Base-by-base conservation (phyloP, 2,888 invertebrate species). In the Gisinianus flammeolus region DNA sequence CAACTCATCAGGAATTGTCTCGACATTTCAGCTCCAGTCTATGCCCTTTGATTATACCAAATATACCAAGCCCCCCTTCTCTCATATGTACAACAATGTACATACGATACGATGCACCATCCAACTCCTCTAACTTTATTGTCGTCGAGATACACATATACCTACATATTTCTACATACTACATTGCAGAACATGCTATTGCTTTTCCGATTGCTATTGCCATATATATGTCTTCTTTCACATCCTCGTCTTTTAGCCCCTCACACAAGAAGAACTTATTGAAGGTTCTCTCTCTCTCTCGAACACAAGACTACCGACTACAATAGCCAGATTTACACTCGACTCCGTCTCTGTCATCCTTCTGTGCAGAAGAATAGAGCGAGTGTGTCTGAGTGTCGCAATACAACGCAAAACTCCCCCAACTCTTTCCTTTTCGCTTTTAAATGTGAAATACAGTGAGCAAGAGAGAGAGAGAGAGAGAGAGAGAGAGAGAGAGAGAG, bases 401-500 rank as follows among this genome's bases (percentile, higher is more conserved):
- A 44, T 44, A 44, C 44, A 44, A n/a, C 8, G 2, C 16, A 44
- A 44, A 44, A 44, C 44, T 44, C 44, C 19, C 12, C 44, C 12
- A 44, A 44, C 44, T 44, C 44, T 4, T 1, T 2, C 44, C 44
- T 44, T 19, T 4, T 16, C 3, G 8, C 44, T 44, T 19, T 4
- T 8, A 12, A 35, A 35, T 35, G 6, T 35, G 12, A 12, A 35
- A 35, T 35, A n/a, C n/a, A n/a, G n/a, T n/a, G n/a, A n/a, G n/a
- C n/a, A n/a, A n/a, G n/a, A n/a, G n/a, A 44, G 16, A 56, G 56
- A 56, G 56, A 56, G 56, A 56, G 56, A 56, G 56, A 56, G 56
- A 56, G 56, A 56, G n/a, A n/a, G 8, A 56, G 4, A 12, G 56
- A 12, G 8, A 6, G 56, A 58, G 22, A 4, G 8, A n/a, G 22